These are phyloP conservation scores for Ophion obscuratus DNA, from an alignment of 2,888 invertebrate genomes.

Conservation along the genomic window DNA sequence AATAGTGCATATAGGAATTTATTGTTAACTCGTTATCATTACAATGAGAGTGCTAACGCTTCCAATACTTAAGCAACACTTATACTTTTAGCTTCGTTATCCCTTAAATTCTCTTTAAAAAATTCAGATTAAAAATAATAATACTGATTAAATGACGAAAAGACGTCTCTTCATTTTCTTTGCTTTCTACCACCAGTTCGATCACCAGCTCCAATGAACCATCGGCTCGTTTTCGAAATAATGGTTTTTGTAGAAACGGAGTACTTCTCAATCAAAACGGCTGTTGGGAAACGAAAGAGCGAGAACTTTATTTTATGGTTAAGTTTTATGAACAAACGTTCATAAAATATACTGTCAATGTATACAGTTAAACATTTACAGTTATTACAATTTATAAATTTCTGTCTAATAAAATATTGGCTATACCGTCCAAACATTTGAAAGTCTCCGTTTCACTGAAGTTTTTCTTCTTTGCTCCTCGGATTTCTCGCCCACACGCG, in stretches of 20 bases:
- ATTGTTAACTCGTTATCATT: too few relatives aligned
- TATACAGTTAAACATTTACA: too few relatives aligned
- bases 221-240: slow-evolving; percentile 18
- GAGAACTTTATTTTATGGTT: slow-evolving; percentile 3
- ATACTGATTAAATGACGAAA: not conserved
- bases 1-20: too few relatives aligned
- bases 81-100: too few relatives aligned
- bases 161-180: not conserved
- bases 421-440: slow-evolving; percentile 34
- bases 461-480: slow-evolving; percentile 26
- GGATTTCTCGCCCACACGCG: slow-evolving; percentile 34
- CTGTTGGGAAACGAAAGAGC: slow-evolving; percentile 37
- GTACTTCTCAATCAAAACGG: slow-evolving; percentile 31
- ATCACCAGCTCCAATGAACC: too few relatives aligned
- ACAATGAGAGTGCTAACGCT: not conserved
- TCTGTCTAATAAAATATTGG: not conserved
- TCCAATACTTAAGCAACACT: too few relatives aligned
- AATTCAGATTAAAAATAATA: not conserved
- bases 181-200: slow-evolving; percentile 15
- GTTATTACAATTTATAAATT: too few relatives aligned
- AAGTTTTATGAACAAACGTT: not conserved
- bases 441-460: slow-evolving; percentile 36
- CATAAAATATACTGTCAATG: too few relatives aligned
- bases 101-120: not conserved
- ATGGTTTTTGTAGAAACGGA: slow-evolving; percentile 40